A percentile compares a stretch with the other conserved stretches of the same genome.
These are phyloP conservation scores for Chelidonichthys spinosus DNA, from an alignment of 2,797 vertebrate species.

Conservation along the genomic window DNA sequence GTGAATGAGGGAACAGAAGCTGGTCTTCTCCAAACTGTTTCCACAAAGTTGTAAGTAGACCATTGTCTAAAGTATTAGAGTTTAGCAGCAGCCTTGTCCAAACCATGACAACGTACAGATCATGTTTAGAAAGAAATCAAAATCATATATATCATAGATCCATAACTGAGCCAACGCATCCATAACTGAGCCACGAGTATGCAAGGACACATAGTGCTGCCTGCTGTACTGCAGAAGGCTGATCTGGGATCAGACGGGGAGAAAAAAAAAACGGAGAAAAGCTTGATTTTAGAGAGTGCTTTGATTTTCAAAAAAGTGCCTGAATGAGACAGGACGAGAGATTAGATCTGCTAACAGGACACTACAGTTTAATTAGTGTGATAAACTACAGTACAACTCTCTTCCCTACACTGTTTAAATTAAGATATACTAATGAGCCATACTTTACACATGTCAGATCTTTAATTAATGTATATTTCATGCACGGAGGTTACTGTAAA, in stretches of 20 bases:
- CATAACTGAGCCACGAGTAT: not conserved
- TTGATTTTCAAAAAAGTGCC: slow-evolving; percentile 14
- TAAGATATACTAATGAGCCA: not conserved
- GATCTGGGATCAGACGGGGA: slow-evolving; percentile 18
- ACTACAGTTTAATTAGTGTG: slow-evolving; percentile 8
- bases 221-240: slow-evolving; percentile 14
- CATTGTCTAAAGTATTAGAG: not conserved
- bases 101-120: not conserved
- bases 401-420: not conserved
- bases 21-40: not conserved
- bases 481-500: not conserved
- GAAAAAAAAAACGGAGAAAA: not conserved
- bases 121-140: too few relatives aligned
- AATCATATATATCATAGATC: not conserved
- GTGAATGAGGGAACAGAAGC: not conserved
- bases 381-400: not conserved
- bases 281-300: slow-evolving; percentile 16
- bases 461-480: slow-evolving; percentile 6
- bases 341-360: slow-evolving; percentile 13
- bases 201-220: slow-evolving; percentile 16
- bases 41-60: not conserved
- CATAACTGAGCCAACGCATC: not conserved
- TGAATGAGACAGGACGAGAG: not conserved
- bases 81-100: not conserved
- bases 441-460: not conserved